Evolutionary conservation across 2,113 vertebrate species (phyloP).

Genomic region (Apus apus): DNA sequence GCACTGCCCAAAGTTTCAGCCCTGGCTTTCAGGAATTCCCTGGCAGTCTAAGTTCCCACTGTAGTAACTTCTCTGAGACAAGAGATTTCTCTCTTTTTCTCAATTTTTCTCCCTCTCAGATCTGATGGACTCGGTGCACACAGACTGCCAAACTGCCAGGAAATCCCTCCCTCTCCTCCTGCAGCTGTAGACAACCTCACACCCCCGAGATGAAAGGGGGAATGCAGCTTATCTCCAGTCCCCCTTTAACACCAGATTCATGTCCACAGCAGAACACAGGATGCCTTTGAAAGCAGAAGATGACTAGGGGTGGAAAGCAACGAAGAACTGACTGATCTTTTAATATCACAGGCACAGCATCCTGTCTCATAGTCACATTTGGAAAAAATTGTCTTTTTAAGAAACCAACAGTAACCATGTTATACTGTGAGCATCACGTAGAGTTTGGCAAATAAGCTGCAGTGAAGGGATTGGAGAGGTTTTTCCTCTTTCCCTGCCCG

Average conservation of each 20-base stretch:
- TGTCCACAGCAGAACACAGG: not conserved
- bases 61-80: not conserved
- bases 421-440: fast-evolving
- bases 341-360: not conserved
- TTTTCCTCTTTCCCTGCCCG: not conserved
- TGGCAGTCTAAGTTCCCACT: not conserved
- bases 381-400: not conserved
- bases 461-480: not conserved
- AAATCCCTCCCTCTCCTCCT: not conserved
- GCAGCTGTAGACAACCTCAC: not conserved
- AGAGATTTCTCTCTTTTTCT: not conserved
- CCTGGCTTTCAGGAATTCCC: not conserved
- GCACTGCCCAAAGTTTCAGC: not conserved
- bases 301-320: not conserved
- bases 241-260: not conserved
- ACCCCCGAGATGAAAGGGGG: conserved; percentile 9
- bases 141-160: not conserved
- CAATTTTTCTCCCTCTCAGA: not conserved
- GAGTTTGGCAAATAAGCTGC: not conserved
- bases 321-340: not conserved
- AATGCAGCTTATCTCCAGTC: not conserved
- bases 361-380: not conserved
- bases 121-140: not conserved
- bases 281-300: not conserved
- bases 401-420: not conserved